These are phyloP conservation scores for Heliconius hortense DNA, from an alignment of 2,888 invertebrate species.

Conservation along the genomic window DNA sequence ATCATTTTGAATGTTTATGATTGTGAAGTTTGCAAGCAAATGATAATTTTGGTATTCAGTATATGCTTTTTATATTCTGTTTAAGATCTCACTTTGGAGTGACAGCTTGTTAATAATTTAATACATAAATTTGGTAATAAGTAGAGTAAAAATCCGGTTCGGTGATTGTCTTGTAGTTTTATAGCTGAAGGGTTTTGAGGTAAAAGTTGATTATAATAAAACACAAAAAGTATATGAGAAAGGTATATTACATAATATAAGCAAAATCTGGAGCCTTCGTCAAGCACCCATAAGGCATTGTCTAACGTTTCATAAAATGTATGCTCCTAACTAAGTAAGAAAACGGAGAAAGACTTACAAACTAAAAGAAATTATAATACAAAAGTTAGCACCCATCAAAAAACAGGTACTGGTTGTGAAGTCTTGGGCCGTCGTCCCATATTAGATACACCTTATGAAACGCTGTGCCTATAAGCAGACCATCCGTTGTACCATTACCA, in stretches of 20 bases:
- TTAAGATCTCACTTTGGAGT: slow-evolving; percentile 28
- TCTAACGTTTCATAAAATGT: slow-evolving; percentile 78
- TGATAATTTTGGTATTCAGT: slow-evolving; percentile 51
- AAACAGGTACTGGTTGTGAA: slow-evolving; percentile 49
- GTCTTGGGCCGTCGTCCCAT: slow-evolving; percentile 66
- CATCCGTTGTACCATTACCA: slow-evolving; percentile 53
- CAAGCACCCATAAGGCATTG: slow-evolving; percentile 65
- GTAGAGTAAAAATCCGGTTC: slow-evolving; percentile 30
- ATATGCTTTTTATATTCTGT: slow-evolving; percentile 55
- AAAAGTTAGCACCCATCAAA: slow-evolving; percentile 58
- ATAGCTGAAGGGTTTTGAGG: slow-evolving; percentile 1
- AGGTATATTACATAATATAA: slow-evolving; percentile 67
- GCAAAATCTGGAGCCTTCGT: slow-evolving; percentile 64
- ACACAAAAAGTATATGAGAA: slow-evolving; percentile 54
- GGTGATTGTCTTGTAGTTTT: not conserved
- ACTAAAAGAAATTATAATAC: slow-evolving; percentile 76
- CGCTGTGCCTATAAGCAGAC: slow-evolving; percentile 56
- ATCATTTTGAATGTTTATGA: slow-evolving; percentile 54
- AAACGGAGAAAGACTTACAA: slow-evolving; percentile 64
- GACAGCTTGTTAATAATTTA: slow-evolving; percentile 17
- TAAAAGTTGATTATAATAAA: slow-evolving; percentile 29
- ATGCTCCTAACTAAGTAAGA: slow-evolving; percentile 54
- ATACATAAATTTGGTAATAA: slow-evolving; percentile 18
- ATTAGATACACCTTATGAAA: slow-evolving; percentile 72
- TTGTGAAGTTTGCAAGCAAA: slow-evolving; percentile 50